These are phyloP conservation scores for Pao palembangensis DNA, from an alignment of 2,113 vertebrate species.

Conservation along the genomic window DNA sequence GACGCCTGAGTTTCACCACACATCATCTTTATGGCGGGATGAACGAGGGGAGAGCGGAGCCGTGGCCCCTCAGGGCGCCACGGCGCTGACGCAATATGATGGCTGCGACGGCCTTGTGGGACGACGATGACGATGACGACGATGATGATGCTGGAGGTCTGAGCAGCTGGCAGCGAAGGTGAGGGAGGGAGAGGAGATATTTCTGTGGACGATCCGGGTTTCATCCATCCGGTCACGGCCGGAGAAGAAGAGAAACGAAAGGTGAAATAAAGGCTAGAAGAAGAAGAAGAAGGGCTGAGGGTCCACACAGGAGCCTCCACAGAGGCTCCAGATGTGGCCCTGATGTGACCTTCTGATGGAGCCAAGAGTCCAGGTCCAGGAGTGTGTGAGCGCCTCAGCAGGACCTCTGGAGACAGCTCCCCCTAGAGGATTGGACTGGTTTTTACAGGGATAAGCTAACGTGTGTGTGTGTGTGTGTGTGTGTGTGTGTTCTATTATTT, in stretches of 20 bases:
- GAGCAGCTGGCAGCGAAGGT: conserved; percentile 37
- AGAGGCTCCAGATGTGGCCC: too few relatives aligned
- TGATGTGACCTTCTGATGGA: too few relatives aligned
- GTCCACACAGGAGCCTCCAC: too few relatives aligned
- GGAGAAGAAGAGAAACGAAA: neutral
- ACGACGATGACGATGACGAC: conserved; percentile 20
- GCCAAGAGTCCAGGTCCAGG: too few relatives aligned
- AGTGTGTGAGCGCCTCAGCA: too few relatives aligned
- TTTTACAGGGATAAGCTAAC: too few relatives aligned
- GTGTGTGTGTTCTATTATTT: too few relatives aligned
- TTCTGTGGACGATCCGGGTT: conserved; percentile 55
- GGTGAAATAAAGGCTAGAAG: neutral
- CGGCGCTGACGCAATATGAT: conserved; percentile 51
- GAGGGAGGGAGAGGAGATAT: conserved; percentile 29
- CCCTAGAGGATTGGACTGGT: too few relatives aligned
- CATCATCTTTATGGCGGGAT: conserved; percentile 56
- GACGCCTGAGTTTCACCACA: conserved; percentile 33
- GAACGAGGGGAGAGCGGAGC: conserved; percentile 39
- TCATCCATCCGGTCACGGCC: neutral
- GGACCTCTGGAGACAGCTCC: too few relatives aligned
- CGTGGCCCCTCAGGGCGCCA: conserved; percentile 42
- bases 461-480: too few relatives aligned
- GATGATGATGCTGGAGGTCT: conserved; percentile 49
- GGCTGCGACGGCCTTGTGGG: conserved; percentile 42
- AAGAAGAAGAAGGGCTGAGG: neutral